phyloP scores from a whole-genome alignment of 2,888 invertebrate genomes.

The Actias luna region DNA sequence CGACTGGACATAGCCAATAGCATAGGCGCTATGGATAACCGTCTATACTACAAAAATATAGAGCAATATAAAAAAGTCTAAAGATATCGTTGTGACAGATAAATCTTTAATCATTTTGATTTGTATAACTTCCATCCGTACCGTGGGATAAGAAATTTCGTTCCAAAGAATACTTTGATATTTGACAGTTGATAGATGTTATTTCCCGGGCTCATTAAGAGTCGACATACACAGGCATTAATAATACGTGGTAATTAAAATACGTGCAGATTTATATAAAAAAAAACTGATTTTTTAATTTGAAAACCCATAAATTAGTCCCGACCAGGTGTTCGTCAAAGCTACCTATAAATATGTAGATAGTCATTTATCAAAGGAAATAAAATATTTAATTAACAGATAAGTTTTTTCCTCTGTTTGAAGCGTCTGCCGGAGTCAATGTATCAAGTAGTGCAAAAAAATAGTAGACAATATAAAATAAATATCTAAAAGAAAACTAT shows the following conservation, averaged over 20 bases:
- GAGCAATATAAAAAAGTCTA: too few species aligned
- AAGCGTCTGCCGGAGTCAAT: neutral
- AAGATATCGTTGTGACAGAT: too few species aligned
- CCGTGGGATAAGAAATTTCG: too few species aligned
- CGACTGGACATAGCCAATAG: too few species aligned
- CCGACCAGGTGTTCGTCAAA: constrained; percentile 34
- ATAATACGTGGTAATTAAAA: neutral
- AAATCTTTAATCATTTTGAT: too few species aligned
- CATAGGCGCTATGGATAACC: too few species aligned
- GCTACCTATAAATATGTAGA: constrained; percentile 21
- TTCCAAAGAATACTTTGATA: neutral
- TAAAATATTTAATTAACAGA: constrained; percentile 8
- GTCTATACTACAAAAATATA: too few species aligned
- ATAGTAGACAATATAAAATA: neutral
- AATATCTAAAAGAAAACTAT: neutral
- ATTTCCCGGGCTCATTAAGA: constrained; percentile 10
- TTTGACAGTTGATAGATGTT: neutral
- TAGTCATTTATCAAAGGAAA: constrained; percentile 2
- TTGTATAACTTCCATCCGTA: too few species aligned
- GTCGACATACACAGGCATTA: neutral
- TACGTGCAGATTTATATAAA: neutral
- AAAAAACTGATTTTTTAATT: neutral
- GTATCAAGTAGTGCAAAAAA: neutral
- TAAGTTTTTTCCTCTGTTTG: neutral
- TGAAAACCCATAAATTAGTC: neutral